Evolutionary conservation across 2,797 vertebrate species (phyloP).

Genomic region (Muscicapa comitata): DNA sequence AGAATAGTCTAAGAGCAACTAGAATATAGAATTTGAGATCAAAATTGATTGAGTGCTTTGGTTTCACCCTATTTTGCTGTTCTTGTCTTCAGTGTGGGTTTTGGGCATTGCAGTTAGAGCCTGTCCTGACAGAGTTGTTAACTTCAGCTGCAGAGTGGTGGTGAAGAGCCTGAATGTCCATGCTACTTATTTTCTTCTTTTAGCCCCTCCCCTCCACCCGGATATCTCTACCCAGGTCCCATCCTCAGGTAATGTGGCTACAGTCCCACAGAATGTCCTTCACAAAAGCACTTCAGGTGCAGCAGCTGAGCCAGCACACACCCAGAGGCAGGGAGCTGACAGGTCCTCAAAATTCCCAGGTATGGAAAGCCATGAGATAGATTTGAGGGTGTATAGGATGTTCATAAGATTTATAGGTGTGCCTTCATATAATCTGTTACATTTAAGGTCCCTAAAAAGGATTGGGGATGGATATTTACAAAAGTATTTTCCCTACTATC

Average conservation of each 20-base stretch:
- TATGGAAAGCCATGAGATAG: not conserved
- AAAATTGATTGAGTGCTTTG: not conserved
- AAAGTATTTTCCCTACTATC: not conserved
- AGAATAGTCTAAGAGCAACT: not conserved
- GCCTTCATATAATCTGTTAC: not conserved
- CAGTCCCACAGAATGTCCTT: not conserved
- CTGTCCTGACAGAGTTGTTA: not conserved
- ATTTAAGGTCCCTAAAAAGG: not conserved
- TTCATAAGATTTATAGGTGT: not conserved
- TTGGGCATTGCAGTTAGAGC: not conserved
- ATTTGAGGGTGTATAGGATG: not conserved
- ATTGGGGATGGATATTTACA: not conserved
- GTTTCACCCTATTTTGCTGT: not conserved
- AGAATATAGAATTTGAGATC: not conserved
- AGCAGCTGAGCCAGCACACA: not conserved
- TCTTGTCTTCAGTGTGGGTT: not conserved
- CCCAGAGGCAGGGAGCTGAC: not conserved
- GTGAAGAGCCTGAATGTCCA: not conserved
- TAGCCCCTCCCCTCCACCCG: not conserved
- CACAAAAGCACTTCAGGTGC: not conserved
- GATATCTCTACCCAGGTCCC: not conserved
- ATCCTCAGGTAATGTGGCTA: not conserved
- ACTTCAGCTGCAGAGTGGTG: not conserved
- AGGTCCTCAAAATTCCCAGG: not conserved
- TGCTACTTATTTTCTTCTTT: not conserved